Conservation (phyloP, 2,888 invertebrate species). For the Heliconius cydno region DNA sequence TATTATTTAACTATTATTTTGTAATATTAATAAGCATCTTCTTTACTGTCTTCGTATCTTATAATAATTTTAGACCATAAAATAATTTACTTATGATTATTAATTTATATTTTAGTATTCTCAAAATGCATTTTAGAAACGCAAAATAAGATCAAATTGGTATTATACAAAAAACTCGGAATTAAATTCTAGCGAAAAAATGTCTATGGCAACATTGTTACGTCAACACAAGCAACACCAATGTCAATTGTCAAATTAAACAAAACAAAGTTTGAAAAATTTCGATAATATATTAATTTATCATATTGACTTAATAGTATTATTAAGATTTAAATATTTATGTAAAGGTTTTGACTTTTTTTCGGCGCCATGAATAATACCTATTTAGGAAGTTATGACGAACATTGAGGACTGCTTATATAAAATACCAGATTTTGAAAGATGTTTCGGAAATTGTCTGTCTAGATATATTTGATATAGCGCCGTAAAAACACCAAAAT, state of each 20-base stretch:
- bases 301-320: no score
- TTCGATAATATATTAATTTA: no score
- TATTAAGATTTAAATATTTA: no score
- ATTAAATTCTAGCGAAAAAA: no score
- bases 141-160: neutral
- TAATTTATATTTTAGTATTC: no score
- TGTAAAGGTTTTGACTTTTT: no score
- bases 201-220: neutral
- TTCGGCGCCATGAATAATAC: neutral
- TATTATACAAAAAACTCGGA: no score
- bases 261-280: neutral
- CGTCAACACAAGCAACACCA: neutral
- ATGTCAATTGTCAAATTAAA: neutral
- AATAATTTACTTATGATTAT: no score
- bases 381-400: neutral
- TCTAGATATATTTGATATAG: neutral
- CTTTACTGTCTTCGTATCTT: no score
- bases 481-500: no score
- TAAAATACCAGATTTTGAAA: neutral
- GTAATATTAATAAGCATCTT: neutral
- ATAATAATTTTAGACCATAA: no score
- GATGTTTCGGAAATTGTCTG: neutral
- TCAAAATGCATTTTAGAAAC: no score
- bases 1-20: slow-evolving; percentile 31
- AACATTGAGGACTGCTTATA: neutral